Evolutionary conservation across 2,888 invertebrate species (phyloP).

Genomic region (Rotaria magnacalcarata): DNA sequence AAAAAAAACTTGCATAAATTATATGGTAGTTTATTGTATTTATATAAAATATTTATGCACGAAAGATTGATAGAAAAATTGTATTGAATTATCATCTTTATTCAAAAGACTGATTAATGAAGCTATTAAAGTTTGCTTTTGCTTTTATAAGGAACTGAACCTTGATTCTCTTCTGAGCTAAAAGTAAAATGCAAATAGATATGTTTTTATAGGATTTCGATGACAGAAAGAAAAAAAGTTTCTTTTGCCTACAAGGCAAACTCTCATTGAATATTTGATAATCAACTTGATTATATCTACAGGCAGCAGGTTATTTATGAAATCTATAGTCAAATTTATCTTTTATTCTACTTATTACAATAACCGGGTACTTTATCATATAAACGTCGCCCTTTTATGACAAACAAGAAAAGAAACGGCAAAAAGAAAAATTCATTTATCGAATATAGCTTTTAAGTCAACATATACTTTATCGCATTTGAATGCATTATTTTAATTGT

Average conservation of each 20-base stretch:
- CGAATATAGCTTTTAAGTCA: not conserved
- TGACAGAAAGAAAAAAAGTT: not conserved
- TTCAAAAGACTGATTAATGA: not conserved
- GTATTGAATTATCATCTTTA: not conserved
- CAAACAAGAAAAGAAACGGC: not conserved
- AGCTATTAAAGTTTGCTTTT: not conserved
- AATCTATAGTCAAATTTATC: not conserved
- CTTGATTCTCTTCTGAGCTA: not conserved
- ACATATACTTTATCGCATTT: not conserved
- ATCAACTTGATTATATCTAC: not conserved
- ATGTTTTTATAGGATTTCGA: not conserved
- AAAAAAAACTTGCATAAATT: not conserved
- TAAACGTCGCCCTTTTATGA: not conserved
- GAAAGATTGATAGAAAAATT: not conserved
- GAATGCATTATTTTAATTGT: constrained; percentile 26
- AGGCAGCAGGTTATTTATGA: not conserved
- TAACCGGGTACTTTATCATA: not conserved
- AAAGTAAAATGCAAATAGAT: not conserved
- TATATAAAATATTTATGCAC: not conserved
- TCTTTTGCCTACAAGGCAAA: too few relatives aligned
- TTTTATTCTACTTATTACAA: not conserved
- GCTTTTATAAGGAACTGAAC: not conserved
- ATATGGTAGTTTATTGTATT: too few relatives aligned
- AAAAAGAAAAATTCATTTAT: not conserved
- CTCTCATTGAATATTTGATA: not conserved